Percentiles rank a stretch among this genome's conserved stretches.
Conservation (phyloP, 2,888 invertebrate genomes). For the Sceliomorpha sp. region DNA sequence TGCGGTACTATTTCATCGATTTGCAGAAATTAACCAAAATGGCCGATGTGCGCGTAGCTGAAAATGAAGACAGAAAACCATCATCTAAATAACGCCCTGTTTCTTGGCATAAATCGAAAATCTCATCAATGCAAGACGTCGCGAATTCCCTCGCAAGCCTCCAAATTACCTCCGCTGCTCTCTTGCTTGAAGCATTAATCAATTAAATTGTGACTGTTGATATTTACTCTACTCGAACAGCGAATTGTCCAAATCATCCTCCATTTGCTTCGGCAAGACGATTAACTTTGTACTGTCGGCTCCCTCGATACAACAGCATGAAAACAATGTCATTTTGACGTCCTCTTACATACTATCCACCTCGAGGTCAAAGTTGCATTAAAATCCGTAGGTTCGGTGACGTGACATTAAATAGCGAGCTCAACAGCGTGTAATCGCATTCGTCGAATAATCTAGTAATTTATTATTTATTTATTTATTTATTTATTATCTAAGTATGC, state of each 20-base stretch:
- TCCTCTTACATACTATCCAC: not conserved
- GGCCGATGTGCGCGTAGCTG: constrained; percentile 31
- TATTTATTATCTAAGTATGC: constrained; percentile 18
- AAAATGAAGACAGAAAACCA: not conserved
- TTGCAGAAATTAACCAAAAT: too few relatives aligned
- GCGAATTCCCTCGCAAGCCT: not conserved
- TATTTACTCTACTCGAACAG: constrained; percentile 12
- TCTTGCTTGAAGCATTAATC: constrained; percentile 41
- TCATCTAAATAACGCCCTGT: constrained; percentile 41
- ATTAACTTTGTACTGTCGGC: constrained; percentile 33
- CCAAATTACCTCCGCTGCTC: constrained; percentile 37
- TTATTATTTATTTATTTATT: constrained; percentile 50
- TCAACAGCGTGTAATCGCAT: constrained; percentile 9
- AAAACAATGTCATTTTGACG: not conserved
- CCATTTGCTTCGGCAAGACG: constrained; percentile 40
- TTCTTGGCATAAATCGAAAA: constrained; percentile 47
- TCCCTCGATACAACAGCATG: constrained; percentile 15
- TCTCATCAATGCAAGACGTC: constrained; percentile 4
- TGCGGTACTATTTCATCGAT: too few relatives aligned
- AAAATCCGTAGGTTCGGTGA: constrained; percentile 71
- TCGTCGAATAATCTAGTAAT: constrained; percentile 25
- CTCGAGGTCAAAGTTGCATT: constrained; percentile 38
- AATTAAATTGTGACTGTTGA: constrained; percentile 36
- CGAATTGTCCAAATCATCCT: constrained; percentile 4
- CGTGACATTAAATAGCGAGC: constrained; percentile 62